Conservation (phyloP, 2,888 invertebrate species). For the Noctua janthina region DNA sequence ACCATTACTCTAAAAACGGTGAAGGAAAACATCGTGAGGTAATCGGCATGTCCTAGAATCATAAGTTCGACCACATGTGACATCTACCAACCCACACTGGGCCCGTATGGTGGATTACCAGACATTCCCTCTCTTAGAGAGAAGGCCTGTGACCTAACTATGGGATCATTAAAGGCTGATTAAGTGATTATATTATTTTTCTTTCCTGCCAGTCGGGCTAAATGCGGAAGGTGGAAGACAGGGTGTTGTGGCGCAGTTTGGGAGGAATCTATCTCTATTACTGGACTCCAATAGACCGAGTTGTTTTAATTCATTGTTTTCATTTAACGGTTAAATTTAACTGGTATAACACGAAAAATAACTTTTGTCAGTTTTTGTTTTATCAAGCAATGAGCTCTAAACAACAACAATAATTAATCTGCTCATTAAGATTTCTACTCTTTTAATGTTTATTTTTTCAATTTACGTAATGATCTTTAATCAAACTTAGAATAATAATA, state of each 20-base stretch:
- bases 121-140: background rate
- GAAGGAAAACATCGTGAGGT: background rate
- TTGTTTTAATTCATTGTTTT: background rate
- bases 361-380: background rate
- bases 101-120: background rate
- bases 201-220: background rate
- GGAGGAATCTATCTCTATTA: background rate
- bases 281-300: background rate
- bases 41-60: background rate
- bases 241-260: background rate
- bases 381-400: background rate
- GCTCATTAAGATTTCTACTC: background rate
- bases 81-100: background rate
- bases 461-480: no score
- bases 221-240: background rate
- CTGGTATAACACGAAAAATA: background rate
- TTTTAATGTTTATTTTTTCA: background rate
- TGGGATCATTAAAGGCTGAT: background rate
- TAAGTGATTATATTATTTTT: background rate
- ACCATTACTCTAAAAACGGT: background rate
- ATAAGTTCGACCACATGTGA: background rate
- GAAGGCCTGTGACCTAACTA: background rate
- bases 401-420: background rate
- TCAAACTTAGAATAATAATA: background rate
- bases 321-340: background rate